Evolutionary conservation across 2,888 invertebrate species (phyloP), one percentile per base, ranked within the genome.

Genomic region (Diplazon laetatorius): DNA sequence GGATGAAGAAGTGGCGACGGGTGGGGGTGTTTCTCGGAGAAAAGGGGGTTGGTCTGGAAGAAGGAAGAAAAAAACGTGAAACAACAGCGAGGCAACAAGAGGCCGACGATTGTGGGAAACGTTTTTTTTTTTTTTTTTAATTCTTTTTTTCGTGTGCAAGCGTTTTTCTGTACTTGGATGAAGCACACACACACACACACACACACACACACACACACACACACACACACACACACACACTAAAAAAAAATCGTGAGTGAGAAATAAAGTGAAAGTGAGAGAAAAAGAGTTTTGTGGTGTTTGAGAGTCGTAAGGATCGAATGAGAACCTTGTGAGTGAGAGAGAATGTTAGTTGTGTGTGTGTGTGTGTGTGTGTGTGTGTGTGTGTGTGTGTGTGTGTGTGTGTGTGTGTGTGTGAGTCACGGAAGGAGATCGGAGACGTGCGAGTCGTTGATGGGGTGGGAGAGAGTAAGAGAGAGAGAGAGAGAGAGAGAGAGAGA

Each of bases 81-180:
- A 46, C 79, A 48, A 65, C 65, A n/a, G 59, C n/a, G n/a, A 14
- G 48, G 75, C 65, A 82, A 84, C 80, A 84, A 83, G 83, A 83
- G 81, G 74, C 74, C 60, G 30, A 82, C 70, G 86, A 86, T 84
- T 84, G 85, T 82, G 76, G 72, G 52, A 69, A n/a, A 71, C 83
- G 86, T 84, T 86, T 86, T 83, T n/a, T n/a, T n/a, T n/a, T n/a
- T n/a, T n/a, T n/a, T n/a, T n/a, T n/a, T n/a, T n/a, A n/a, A n/a
- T n/a, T n/a, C n/a, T n/a, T n/a, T n/a, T n/a, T n/a, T n/a, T n/a
- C n/a, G n/a, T n/a, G 80, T 81, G 80, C 81, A 85, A 86, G 79
- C 82, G 85, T 82, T 82, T 71, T 75, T 74, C 76, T 74, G 80
- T 76, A 12, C 66, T 69, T 22, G 44, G 20, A 70, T 18, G 46